Evolutionary conservation across 2,113 vertebrate species (phyloP).

Genomic region (Solenodon paradoxus): DNA sequence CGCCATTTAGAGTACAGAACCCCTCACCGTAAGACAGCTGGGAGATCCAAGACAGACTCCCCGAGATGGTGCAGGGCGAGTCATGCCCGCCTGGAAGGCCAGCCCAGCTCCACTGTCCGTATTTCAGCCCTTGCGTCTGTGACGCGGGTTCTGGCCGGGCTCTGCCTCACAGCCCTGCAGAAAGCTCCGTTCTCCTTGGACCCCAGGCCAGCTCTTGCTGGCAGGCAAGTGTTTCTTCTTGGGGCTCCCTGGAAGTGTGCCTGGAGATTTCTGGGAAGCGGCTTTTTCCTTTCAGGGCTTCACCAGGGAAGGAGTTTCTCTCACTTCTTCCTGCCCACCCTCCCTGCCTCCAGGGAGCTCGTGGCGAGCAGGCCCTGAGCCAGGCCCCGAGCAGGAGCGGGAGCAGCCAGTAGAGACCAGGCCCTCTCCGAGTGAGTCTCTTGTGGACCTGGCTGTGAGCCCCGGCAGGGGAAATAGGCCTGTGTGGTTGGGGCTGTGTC

Average conservation of each 20-base stretch:
- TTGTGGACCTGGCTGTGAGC: neutral
- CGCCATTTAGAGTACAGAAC: neutral
- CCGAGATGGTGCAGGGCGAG: rapidly evolving
- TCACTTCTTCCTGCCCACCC: neutral
- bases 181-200: neutral
- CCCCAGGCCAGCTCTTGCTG: rapidly evolving
- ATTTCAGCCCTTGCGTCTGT: rapidly evolving
- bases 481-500: neutral
- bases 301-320: neutral
- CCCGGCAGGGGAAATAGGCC: neutral
- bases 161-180: neutral
- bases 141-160: rapidly evolving
- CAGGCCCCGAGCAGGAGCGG: neutral
- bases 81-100: too few species aligned
- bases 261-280: neutral
- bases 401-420: too few species aligned
- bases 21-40: rapidly evolving
- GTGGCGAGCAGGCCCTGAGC: neutral
- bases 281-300: neutral
- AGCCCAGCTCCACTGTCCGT: too few species aligned
- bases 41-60: neutral
- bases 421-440: neutral
- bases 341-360: too few species aligned
- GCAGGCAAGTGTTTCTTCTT: neutral
- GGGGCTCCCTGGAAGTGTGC: neutral